phyloP scores from a whole-genome alignment of 2,888 invertebrate genomes.

The Pandemis corylana region DNA sequence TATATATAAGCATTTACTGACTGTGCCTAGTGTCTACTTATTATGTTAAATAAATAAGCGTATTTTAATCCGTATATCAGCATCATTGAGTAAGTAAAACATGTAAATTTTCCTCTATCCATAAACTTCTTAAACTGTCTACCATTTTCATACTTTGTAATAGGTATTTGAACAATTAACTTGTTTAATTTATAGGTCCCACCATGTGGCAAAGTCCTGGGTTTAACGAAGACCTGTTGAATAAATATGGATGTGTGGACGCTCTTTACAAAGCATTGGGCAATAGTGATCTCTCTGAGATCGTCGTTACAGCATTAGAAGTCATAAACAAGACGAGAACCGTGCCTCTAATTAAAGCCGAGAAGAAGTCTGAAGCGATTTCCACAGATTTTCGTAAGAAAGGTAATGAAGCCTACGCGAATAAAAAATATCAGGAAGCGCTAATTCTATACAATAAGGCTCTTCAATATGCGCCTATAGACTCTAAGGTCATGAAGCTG shows the following conservation, averaged over 20 bases:
- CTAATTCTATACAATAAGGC: slow-evolving; percentile 51
- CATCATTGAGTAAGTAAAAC: slow-evolving; percentile 7
- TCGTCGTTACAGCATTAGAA: slow-evolving; percentile 45
- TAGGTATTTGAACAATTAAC: neutral
- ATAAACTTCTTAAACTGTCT: no score
- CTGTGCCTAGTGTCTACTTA: no score
- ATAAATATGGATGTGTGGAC: slow-evolving; percentile 36
- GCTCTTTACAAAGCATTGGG: slow-evolving; percentile 49
- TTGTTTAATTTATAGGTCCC: neutral
- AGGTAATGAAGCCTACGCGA: slow-evolving; percentile 47
- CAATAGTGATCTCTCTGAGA: slow-evolving; percentile 46
- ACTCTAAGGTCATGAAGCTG: slow-evolving; percentile 48
- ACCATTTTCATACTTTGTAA: no score
- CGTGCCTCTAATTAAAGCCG: slow-evolving; percentile 25
- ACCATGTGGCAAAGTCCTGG: slow-evolving; percentile 29
- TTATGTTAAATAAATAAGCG: neutral
- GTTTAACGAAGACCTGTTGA: slow-evolving; percentile 19
- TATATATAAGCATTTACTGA: no score
- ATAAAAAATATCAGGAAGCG: slow-evolving; percentile 42
- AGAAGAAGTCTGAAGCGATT: slow-evolving; percentile 43
- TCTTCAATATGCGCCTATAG: slow-evolving; percentile 50
- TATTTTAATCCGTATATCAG: neutral
- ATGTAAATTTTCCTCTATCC: neutral
- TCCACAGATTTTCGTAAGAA: slow-evolving; percentile 47
- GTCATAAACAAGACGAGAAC: slow-evolving; percentile 46